Conservation (phyloP, 2,888 invertebrate species). For the Drosophila birchii region DNA sequence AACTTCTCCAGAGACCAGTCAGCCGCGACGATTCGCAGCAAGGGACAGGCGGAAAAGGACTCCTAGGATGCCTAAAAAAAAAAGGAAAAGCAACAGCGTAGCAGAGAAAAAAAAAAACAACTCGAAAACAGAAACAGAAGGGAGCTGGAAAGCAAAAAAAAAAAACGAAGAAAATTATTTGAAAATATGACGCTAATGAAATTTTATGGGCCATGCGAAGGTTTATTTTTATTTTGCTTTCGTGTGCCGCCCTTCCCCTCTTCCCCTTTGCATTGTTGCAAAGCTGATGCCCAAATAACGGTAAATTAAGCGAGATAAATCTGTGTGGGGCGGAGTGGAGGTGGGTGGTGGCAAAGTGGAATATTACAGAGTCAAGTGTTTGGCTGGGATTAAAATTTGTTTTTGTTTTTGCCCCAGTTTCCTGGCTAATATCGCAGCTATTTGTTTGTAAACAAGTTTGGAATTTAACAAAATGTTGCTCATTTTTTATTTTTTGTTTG, state of each 20-base stretch:
- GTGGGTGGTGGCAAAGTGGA: constrained; percentile 7
- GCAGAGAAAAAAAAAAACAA: constrained; percentile 20
- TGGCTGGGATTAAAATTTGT: constrained; percentile 72
- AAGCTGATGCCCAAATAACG: constrained; percentile 81
- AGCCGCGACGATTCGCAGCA: constrained; percentile 67
- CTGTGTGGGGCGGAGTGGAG: constrained; percentile 56
- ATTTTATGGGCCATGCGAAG: constrained; percentile 81
- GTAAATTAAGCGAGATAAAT: constrained; percentile 79
- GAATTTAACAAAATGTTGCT: constrained; percentile 67
- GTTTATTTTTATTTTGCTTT: constrained; percentile 79
- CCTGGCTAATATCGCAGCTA: constrained; percentile 41
- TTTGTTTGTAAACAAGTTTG: constrained; percentile 78
- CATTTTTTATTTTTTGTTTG: constrained; percentile 60
- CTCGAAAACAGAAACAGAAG: not conserved
- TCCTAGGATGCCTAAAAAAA: constrained; percentile 30
- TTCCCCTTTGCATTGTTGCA: constrained; percentile 63
- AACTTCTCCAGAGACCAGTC: constrained; percentile 60
- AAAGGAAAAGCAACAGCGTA: constrained; percentile 37
- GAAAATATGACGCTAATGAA: constrained; percentile 81
- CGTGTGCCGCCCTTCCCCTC: constrained; percentile 47
- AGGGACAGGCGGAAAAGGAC: constrained; percentile 9
- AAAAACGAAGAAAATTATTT: constrained; percentile 74
- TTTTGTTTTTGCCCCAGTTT: constrained; percentile 39
- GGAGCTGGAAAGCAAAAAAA: constrained; percentile 1
- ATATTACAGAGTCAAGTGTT: constrained; percentile 55